Evolutionary conservation across 2,113 vertebrate genomes (phyloP), one percentile per base, ranked within the genome.

Genomic region (Micronycteris hirsuta): DNA sequence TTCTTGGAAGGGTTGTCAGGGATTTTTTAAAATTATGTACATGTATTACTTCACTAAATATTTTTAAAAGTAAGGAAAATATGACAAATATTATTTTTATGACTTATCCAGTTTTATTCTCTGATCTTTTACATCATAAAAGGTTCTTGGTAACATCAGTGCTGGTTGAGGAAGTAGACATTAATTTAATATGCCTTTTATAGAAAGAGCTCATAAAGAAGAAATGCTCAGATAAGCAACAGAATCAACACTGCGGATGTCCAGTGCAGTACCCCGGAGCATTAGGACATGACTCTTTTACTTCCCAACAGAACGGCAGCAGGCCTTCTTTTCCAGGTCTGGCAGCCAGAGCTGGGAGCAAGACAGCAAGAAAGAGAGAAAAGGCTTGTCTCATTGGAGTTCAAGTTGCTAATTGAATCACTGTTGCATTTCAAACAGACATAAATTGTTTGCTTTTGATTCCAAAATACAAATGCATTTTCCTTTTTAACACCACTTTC

Each of bases 401-500:
- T 33, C 83, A n/a, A 52, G n/a, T 63, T 47, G 36, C n/a, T 74
- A 78, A 84, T 24, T 19, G 49, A 71, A 61, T 33, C 33, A 73
- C 7, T 65, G 89, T 49, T 74, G 20, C 65, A 54, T 80, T 89
- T 96, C 67, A 92, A 85, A 73, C 49, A 87, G 36, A 63, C 38
- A 73, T 9, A 47, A 65, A 49, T 20, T 43, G 9, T 86, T 84
- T 71, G 7, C n/a, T 84, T 93, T 92, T 74, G 85, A 73, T 81
- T 89, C 17, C 61, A 86, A 80, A 93, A 88, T 8, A 68, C n/a
- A 86, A 67, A 92, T 77, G 1, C 36, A 63, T 56, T 38, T n/a
- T 9, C 26, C 76, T 83, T 97, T 71, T 96, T 96, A 76, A 86
- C 43, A 31, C 33, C 9, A 38, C 86, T 91, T 96, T 97, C 12